Evolutionary conservation across 2,888 invertebrate species (phyloP), one percentile per base, ranked within the genome.

Genomic region (Pristionchus mayeri): DNA sequence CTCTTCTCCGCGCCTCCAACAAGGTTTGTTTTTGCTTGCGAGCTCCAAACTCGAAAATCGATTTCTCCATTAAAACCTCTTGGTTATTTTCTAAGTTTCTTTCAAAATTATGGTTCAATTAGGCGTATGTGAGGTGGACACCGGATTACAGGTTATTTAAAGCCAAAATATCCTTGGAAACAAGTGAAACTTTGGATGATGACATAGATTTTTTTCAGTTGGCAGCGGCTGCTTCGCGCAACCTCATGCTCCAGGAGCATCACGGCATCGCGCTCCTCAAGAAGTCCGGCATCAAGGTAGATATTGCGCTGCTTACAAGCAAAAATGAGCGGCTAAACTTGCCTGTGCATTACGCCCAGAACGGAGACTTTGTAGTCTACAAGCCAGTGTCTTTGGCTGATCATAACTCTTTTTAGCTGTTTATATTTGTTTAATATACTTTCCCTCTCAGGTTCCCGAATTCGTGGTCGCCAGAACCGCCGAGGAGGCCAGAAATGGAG

Each of bases 221-320:
- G 44, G 30, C 60, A 24, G 83, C 71, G 11, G 52, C 83, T 11
- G 67, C 85, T 18, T 34, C 50, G 37, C 79, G 79, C n/a, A 88
- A 86, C 27, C 84, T 92, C 63, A 92, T 91, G 91, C 91, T 92
- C 48, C 92, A 92, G 82, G 92, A 92, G 86, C 90, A 92, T 85
- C 90, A 90, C 84, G 92, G 91, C 52, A 90, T 92, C 88, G 84
- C 86, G 37, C 84, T 92, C 60, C 87, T 92, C 27, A 86, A 91
- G 81, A 86, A 85, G 60, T 89, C 88, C 54, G 86, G 88, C 34
- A 90, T 92, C 86, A 89, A 89, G 85, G 79, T 80, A 82, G 9
- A 6, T 37, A n/a, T 57, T 0, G 2, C 40, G n/a, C 13, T 7
- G 3, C 37, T 0, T 40, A 40, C 21, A 75, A 11, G 11, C 9